Evolutionary conservation across 2,113 vertebrate genomes (phyloP).

Genomic region (Verasper variegatus): DNA sequence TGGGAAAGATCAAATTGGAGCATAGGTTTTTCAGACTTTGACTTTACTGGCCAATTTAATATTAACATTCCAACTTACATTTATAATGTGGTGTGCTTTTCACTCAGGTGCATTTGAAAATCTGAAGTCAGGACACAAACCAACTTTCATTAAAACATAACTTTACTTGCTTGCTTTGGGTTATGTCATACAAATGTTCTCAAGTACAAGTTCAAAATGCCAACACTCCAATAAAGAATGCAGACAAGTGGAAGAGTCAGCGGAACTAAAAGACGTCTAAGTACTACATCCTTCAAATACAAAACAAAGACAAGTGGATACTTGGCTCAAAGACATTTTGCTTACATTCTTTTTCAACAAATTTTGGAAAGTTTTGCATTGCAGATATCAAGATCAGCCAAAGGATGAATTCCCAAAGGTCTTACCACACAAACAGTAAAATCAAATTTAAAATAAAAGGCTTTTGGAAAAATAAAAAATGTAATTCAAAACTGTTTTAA

Average conservation of each 20-base stretch:
- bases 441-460: constrained; percentile 14
- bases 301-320: constrained; percentile 34
- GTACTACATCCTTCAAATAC: constrained; percentile 32
- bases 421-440: constrained; percentile 26
- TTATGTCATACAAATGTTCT: constrained; percentile 38
- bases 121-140: not conserved
- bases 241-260: constrained; percentile 9
- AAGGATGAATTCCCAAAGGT: not conserved
- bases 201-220: constrained; percentile 20
- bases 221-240: not conserved
- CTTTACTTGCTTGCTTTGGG: constrained; percentile 35
- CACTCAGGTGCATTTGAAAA: not conserved
- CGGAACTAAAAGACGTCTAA: not conserved
- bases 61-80: not conserved
- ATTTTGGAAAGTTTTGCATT: constrained; percentile 31
- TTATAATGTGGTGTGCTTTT: no score
- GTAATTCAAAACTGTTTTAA: not conserved
- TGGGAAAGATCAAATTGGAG: no score
- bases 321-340: constrained; percentile 25
- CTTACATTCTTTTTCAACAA: constrained; percentile 31
- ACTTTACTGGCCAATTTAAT: not conserved
- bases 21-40: no score
- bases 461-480: not conserved
- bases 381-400: constrained; percentile 4
- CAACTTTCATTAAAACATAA: constrained; percentile 48